Base-by-base conservation (phyloP, 2,113 vertebrate genomes). In the Pseudopodoces humilis region DNA sequence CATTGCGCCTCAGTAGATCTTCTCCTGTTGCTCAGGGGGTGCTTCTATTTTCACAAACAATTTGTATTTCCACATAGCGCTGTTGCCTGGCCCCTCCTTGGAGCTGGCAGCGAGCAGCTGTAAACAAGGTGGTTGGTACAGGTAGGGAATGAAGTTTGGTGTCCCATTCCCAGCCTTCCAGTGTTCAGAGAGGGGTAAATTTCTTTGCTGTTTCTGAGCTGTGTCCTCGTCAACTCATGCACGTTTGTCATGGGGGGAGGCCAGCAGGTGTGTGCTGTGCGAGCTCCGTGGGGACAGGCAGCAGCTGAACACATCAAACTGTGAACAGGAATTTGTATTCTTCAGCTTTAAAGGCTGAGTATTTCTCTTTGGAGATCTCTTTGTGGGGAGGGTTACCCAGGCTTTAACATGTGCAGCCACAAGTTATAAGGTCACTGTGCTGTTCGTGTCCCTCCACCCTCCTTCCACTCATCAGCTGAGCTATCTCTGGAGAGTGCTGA, bases 21-120 rank as follows among this genome's bases (percentile, higher is more conserved):
- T 93, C 91, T 91, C 96, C 65, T 86, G 92, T 96, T 95, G 92
- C 95, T 96, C 74, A 75, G 96, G 84, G 94, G 69, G 86, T 79
- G 91, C 77, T 95, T 86, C 95, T 97, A 84, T 95, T 97, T 96
- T 94, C 80, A 89, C 95, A 94, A 93, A 75, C 94, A 41, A 76
- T 88, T 94, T 94, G 72, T 86, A 81, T 92, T 96, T 93, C 93
- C 76, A 81, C 80, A 47, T 15, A 55, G 55, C 4, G 0, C 86
- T 22, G 46, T 74, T 76, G 86, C 85, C 63, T 41, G 79, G 82
- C 79, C 76, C 75, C 71, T 92, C 71, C 90, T 96, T 6, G 31
- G 71, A 60, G 84, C 75, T 87, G 86, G 62, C 18, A 16, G 31
- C 2, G 25, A 93, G 77, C 89, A 79, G 91, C 83, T 75, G 83